A percentile compares a stretch with the other conserved stretches of the same genome.
phyloP scores from a whole-genome alignment of 2,797 vertebrate genomes.

The Neosalanx taihuensis region DNA sequence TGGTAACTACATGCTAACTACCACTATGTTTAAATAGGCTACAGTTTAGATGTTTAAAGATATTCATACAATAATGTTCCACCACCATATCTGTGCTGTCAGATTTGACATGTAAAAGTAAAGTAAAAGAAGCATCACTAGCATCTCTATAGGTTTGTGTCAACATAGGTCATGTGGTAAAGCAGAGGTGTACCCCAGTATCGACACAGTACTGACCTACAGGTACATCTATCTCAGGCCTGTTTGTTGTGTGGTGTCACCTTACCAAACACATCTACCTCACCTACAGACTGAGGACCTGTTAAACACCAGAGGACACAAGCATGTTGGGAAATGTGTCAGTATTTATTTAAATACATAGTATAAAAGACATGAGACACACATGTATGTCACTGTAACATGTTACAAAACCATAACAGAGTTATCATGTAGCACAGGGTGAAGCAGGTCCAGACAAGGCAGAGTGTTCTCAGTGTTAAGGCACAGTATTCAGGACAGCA shows the following conservation, averaged over 20 bases:
- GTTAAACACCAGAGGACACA: not conserved
- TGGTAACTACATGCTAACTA: too few species aligned
- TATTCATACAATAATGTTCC: too few species aligned
- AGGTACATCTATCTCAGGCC: too few species aligned
- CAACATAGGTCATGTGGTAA: not conserved
- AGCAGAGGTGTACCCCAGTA: too few species aligned
- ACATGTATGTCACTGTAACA: constrained; percentile 43
- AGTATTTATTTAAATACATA: constrained; percentile 68
- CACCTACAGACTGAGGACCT: not conserved
- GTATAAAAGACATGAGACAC: constrained; percentile 34
- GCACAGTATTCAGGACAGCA: constrained; percentile 35
- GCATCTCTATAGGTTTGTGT: not conserved
- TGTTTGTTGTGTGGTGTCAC: not conserved
- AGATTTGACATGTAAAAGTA: not conserved
- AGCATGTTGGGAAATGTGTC: not conserved
- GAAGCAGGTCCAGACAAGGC: constrained; percentile 57
- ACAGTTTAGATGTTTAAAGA: too few species aligned
- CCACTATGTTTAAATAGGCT: not conserved
- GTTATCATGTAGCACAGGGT: constrained; percentile 43
- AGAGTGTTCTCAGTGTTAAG: constrained; percentile 51
- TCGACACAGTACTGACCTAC: too few species aligned
- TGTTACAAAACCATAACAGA: constrained; percentile 32
- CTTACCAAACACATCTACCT: not conserved
- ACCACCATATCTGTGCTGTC: not conserved
- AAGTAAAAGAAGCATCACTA: not conserved